A percentile compares a stretch with the other conserved stretches of the same genome.
These are phyloP conservation scores for Napeogenes inachia DNA, from an alignment of 2,888 invertebrate genomes.

Conservation along the genomic window DNA sequence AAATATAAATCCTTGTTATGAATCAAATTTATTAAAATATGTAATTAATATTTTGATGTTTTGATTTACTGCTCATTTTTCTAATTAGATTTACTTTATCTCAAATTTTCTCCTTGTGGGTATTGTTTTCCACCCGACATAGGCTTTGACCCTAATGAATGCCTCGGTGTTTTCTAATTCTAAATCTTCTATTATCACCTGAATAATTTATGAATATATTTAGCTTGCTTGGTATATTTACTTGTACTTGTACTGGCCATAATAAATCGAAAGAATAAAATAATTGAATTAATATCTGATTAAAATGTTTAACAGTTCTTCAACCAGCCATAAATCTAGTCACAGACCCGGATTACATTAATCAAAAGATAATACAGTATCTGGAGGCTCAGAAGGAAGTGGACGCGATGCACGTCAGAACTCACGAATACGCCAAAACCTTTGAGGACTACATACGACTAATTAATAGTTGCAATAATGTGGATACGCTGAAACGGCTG, in stretches of 20 bases:
- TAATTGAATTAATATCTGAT: background rate
- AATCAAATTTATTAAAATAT: too few species aligned
- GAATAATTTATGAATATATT: background rate
- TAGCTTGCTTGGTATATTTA: background rate
- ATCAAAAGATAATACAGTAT: conserved; percentile 89
- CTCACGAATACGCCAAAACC: conserved; percentile 91
- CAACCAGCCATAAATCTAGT: conserved; percentile 89
- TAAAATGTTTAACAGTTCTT: conserved; percentile 74
- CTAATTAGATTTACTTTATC: too few species aligned
- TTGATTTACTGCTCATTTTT: too few species aligned
- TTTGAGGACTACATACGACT: conserved; percentile 93
- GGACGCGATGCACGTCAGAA: conserved; percentile 86
- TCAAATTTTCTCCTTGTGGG: too few species aligned
- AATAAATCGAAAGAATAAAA: too few species aligned
- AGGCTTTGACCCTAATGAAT: too few species aligned
- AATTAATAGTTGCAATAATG: conserved; percentile 87
- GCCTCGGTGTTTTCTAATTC: background rate
- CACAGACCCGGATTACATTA: conserved; percentile 94
- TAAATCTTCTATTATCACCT: background rate
- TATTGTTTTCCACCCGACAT: background rate
- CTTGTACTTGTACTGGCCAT: too few species aligned
- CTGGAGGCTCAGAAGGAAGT: conserved; percentile 88
- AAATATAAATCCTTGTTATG: too few species aligned
- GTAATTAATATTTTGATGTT: too few species aligned
- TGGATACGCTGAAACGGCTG: conserved; percentile 90